Evolutionary conservation across 1,140 invertebrate genomes (phyloP), one percentile per base, ranked within the genome.

Genomic region (Heliconius melpomene): DNA sequence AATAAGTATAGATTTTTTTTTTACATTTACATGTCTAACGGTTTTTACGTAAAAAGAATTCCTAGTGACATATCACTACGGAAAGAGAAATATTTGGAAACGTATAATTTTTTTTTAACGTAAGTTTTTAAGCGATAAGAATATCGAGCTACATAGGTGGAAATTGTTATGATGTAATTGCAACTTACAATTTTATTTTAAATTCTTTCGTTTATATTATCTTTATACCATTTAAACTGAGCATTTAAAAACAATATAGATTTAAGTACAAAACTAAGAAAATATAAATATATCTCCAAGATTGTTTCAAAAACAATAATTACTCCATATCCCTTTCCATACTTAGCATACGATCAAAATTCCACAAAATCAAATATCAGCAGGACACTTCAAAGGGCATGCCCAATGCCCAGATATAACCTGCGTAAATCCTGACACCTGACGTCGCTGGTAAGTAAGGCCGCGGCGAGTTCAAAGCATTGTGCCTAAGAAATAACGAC

Each of bases 381-480:
- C 13, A 46, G 26, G 60, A 29, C 60, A 66, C 26, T 66, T 66
- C 60, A 66, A 66, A 66, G 60, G 26, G 3, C 60, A n/a, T 6
- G 60, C 60, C 26, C 50, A 52, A 20, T 5, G 57, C 57, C 29
- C 50, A 52, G 18, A 52, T 66, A 66, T 66, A 16, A 23, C 23
- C 60, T 11, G 60, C 60, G 60, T 66, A 66, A 66, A 66, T 29
- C 23, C 13, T 5, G 60, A 66, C 60, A 66, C 60, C 60, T 29
- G 60, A 29, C 11, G 60, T 13, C 60, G 60, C 60, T 23, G 54
- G 72, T 78, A 72, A 40, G 40, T 40, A 52, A 54, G 13, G n/a
- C 60, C 20, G 80, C 85, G 83, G 86, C 81, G 50, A 75, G 50
- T 75, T 86, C 83, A 86, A 87, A 87, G 83, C 82, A 86, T 86